Conservation (phyloP, 2,113 vertebrate species). For the Ammospiza caudacuta region DNA sequence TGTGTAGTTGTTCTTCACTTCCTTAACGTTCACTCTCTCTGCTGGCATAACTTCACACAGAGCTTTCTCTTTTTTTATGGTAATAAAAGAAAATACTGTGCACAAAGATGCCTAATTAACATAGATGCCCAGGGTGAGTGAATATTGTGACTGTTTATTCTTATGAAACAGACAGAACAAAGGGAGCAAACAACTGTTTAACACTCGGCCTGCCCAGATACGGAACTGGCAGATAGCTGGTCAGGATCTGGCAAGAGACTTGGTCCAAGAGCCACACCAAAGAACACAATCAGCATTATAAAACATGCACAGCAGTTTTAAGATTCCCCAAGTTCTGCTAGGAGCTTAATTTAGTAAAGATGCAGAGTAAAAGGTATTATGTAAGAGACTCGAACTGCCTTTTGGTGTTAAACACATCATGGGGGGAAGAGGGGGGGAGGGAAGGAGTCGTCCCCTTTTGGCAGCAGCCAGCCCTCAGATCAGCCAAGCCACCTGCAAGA, state of each 20-base stretch:
- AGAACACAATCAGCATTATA: background rate
- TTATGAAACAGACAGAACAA: slow-evolving; percentile 1
- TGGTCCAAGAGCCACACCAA: background rate
- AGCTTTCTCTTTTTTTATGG: background rate
- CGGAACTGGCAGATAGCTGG: background rate
- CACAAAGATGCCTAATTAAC: slow-evolving; percentile 34
- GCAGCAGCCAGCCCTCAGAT: background rate
- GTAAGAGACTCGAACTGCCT: background rate
- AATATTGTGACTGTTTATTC: slow-evolving; percentile 15
- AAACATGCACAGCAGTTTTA: background rate
- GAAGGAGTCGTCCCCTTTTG: background rate
- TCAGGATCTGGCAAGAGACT: background rate
- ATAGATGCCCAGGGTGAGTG: background rate
- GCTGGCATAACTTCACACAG: background rate
- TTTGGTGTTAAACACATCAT: background rate
- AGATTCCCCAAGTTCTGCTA: background rate
- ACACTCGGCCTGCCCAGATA: background rate
- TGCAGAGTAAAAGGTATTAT: background rate
- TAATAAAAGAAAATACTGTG: slow-evolving; percentile 3
- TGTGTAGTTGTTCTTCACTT: background rate
- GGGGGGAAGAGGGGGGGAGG: no score
- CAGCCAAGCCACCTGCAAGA: slow-evolving; percentile 4
- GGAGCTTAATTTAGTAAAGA: background rate
- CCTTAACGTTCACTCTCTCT: background rate
- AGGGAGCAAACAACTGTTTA: background rate